Conservation (phyloP, 1,140 invertebrate genomes). For the Oryctes rhinoceros region DNA sequence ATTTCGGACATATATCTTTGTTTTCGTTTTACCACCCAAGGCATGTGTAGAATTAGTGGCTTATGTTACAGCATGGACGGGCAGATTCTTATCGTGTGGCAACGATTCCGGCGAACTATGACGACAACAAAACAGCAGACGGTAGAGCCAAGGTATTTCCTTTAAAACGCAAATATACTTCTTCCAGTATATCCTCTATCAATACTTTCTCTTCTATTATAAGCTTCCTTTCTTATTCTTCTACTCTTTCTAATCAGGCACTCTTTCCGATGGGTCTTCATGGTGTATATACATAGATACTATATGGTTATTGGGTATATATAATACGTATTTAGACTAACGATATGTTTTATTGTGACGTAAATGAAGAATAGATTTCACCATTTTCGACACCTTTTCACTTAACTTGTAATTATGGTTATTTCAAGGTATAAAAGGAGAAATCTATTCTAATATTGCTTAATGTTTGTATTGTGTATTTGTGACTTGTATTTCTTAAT, state of each 20-base stretch:
- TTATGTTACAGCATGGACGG: constrained; percentile 84
- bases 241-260: constrained; percentile 9
- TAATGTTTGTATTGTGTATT: neutral
- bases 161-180: constrained; percentile 28
- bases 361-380: neutral
- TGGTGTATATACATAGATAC: constrained; percentile 13
- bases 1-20: constrained; percentile 33
- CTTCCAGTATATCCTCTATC: neutral
- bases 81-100: constrained; percentile 94
- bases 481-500: neutral
- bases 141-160: constrained; percentile 86
- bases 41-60: constrained; percentile 49
- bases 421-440: neutral
- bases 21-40: constrained; percentile 21
- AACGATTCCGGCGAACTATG: constrained; percentile 85
- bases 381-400: neutral
- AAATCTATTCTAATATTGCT: constrained; percentile 1
- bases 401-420: neutral
- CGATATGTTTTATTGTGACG: neutral
- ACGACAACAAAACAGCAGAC: constrained; percentile 93
- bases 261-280: constrained; percentile 1
- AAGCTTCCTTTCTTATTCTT: neutral
- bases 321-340: constrained; percentile 8
- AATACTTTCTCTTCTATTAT: constrained; percentile 26
- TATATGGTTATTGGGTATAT: constrained; percentile 22